Percentiles rank a stretch among this genome's conserved stretches.
phyloP scores from a whole-genome alignment of 2,888 invertebrate genomes.

The Drosophila subquinaria region DNA sequence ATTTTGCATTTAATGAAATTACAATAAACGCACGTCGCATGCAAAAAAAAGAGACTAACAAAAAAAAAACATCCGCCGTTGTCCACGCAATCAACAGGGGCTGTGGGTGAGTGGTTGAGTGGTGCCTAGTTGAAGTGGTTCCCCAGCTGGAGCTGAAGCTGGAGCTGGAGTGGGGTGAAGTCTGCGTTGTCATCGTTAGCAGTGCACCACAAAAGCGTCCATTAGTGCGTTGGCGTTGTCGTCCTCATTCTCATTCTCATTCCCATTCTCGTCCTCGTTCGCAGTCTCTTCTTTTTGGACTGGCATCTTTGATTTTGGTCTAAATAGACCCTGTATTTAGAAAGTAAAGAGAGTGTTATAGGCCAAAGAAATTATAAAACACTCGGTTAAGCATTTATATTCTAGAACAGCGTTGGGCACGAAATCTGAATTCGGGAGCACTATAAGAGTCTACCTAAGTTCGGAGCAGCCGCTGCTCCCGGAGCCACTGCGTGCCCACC shows the following conservation, averaged over 20 bases:
- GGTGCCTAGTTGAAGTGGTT: background rate
- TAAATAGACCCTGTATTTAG: conserved; percentile 19
- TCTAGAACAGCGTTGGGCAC: too few relatives aligned
- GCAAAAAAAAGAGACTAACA: conserved; percentile 14
- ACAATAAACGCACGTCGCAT: conserved; percentile 74
- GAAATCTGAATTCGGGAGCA: too few relatives aligned
- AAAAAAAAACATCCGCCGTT: conserved; percentile 36
- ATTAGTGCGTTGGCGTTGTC: conserved; percentile 74
- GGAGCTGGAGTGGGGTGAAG: background rate
- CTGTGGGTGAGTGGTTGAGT: conserved; percentile 8
- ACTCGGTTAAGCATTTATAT: too few relatives aligned
- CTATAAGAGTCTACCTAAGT: too few relatives aligned
- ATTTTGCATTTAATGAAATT: conserved; percentile 80
- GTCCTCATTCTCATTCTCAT: conserved; percentile 2
- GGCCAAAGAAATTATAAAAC: too few relatives aligned
- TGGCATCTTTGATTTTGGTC: conserved; percentile 17
- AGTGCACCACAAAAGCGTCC: conserved; percentile 64
- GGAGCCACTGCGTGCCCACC: too few relatives aligned
- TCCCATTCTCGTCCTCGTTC: conserved; percentile 4
- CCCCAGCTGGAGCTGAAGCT: background rate
- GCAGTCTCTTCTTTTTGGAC: conserved; percentile 6
- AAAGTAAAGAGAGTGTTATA: too few relatives aligned
- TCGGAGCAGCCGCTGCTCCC: too few relatives aligned
- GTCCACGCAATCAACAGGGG: conserved; percentile 54
- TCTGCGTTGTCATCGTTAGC: conserved; percentile 60